These are phyloP conservation scores for Pristionchus maxplancki DNA, from an alignment of 2,888 invertebrate species.

Conservation along the genomic window DNA sequence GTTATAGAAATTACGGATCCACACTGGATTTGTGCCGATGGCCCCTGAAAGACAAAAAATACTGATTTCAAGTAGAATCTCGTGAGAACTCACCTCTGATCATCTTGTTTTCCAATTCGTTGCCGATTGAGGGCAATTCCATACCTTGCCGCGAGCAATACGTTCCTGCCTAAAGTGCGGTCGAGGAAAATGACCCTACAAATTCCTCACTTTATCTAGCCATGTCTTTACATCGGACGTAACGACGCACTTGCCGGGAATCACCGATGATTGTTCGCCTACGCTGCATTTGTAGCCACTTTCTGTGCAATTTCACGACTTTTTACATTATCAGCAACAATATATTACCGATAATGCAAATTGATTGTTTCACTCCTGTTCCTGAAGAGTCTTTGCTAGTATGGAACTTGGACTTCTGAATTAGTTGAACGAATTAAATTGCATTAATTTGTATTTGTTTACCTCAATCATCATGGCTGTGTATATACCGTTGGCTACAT, in stretches of 20 bases:
- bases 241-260: not conserved
- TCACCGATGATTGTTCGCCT: not conserved
- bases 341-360: not conserved
- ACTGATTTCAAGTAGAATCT: too few species aligned
- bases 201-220: not conserved
- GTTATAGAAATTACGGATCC: not conserved
- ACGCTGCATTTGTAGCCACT: not conserved
- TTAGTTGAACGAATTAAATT: not conserved
- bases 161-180: not conserved
- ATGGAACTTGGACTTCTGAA: not conserved
- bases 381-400: not conserved
- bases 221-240: not conserved
- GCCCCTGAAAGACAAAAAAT: not conserved
- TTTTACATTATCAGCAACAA: too few species aligned
- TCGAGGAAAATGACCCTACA: too few species aligned
- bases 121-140: not conserved
- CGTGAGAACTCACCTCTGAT: not conserved
- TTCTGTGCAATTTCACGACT: not conserved
- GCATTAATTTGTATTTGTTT: not conserved
- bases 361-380: not conserved
- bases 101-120: not conserved
- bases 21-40: not conserved
- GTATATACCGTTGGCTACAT: too few species aligned
- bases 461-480: constrained; percentile 3
- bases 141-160: not conserved